Conservation (phyloP, 2,113 vertebrate genomes). For the Lycocorax pyrrhopterus region DNA sequence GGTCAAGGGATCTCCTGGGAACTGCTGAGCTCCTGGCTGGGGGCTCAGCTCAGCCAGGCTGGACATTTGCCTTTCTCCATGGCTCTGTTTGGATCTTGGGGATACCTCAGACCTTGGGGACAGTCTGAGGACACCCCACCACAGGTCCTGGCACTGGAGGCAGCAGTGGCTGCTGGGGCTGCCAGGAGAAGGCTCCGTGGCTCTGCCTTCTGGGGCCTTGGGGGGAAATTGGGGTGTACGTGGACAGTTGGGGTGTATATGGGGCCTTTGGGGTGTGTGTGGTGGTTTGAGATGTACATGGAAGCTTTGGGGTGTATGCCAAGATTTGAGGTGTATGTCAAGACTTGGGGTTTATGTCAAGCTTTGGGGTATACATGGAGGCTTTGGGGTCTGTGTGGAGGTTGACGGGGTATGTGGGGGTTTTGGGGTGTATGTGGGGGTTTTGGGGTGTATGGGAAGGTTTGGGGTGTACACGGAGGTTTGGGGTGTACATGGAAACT, state of each 20-base stretch:
- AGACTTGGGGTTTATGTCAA: neutral
- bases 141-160: neutral
- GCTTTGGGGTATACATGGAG: neutral
- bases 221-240: neutral
- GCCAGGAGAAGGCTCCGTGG: neutral
- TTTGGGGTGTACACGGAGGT: neutral
- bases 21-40: neutral
- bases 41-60: neutral
- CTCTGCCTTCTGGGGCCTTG: neutral
- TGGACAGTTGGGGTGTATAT: no score
- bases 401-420: no score
- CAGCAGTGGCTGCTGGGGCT: neutral
- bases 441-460: rapidly evolving
- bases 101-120: neutral
- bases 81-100: neutral
- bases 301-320: no score
- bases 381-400: neutral
- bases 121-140: neutral
- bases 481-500: neutral
- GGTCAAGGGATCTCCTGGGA: neutral
- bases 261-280: neutral
- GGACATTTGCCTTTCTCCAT: neutral
- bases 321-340: neutral
- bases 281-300: neutral
- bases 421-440: neutral